These are phyloP conservation scores for Cyanocitta stelleri DNA, from an alignment of 2,113 vertebrate genomes.

Conservation along the genomic window DNA sequence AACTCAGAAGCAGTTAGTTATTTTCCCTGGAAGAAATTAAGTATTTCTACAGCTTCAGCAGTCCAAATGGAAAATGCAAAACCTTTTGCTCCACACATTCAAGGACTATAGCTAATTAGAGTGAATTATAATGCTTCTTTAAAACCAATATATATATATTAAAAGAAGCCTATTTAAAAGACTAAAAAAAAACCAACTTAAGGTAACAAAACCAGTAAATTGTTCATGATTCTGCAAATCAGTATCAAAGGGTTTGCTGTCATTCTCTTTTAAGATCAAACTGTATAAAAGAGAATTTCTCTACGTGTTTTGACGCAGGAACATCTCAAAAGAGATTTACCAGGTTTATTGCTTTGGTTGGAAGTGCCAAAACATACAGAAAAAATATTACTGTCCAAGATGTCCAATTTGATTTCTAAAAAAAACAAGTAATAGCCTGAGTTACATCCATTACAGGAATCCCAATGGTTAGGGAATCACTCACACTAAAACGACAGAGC, in stretches of 20 bases:
- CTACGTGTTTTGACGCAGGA: neutral
- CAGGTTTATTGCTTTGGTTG: neutral
- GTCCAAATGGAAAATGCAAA: conserved; percentile 14
- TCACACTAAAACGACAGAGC: neutral
- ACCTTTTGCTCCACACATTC: neutral
- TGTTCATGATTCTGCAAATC: conserved; percentile 28
- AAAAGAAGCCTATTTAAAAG: neutral
- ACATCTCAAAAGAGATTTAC: conserved; percentile 18
- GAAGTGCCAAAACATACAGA: neutral
- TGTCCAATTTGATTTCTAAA: conserved; percentile 17
- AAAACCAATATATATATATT: neutral
- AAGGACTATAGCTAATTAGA: conserved; percentile 10
- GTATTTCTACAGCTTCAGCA: neutral
- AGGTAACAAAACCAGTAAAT: neutral
- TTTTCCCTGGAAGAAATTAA: neutral
- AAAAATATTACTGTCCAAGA: neutral
- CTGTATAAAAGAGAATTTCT: neutral
- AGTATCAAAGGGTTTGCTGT: conserved; percentile 13
- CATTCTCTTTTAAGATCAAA: conserved; percentile 1
- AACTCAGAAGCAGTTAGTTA: neutral
- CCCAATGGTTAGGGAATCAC: neutral
- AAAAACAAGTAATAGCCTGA: conserved; percentile 6
- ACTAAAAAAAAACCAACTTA: neutral
- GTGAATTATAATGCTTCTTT: neutral
- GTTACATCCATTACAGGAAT: neutral